These are phyloP conservation scores for Chrysomela aeneicollis DNA, from an alignment of 2,888 invertebrate genomes.

Conservation along the genomic window DNA sequence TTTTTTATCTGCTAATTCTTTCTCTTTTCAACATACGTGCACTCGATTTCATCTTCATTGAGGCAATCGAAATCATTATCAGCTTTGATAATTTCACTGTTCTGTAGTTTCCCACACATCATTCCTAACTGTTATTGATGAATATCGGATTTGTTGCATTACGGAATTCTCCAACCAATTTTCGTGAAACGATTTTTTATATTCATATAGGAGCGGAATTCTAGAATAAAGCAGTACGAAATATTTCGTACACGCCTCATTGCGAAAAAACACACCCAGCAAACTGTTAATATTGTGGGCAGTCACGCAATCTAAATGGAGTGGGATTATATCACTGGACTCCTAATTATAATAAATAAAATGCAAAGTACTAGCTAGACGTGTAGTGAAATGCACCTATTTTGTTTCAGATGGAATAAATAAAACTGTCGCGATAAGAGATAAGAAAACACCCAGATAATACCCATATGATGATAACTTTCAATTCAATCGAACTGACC, in stretches of 20 bases:
- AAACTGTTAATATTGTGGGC: slow-evolving; percentile 4
- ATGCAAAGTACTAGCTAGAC: neutral
- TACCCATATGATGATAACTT: no score
- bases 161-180: neutral
- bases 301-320: slow-evolving; percentile 17
- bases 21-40: no score
- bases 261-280: slow-evolving; percentile 17
- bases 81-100: no score
- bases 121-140: no score
- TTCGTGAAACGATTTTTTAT: neutral
- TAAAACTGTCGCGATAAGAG: no score
- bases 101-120: no score
- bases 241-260: slow-evolving; percentile 16
- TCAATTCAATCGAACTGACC: no score
- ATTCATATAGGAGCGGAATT: neutral
- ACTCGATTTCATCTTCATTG: no score
- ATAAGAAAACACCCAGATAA: no score
- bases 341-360: slow-evolving; percentile 18
- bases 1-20: no score
- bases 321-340: slow-evolving; percentile 11
- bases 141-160: neutral
- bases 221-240: neutral
- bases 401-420: no score
- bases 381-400: neutral
- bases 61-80: no score